These are phyloP conservation scores for Graptemys geographica DNA, from an alignment of 2,797 vertebrate species.

Conservation along the genomic window DNA sequence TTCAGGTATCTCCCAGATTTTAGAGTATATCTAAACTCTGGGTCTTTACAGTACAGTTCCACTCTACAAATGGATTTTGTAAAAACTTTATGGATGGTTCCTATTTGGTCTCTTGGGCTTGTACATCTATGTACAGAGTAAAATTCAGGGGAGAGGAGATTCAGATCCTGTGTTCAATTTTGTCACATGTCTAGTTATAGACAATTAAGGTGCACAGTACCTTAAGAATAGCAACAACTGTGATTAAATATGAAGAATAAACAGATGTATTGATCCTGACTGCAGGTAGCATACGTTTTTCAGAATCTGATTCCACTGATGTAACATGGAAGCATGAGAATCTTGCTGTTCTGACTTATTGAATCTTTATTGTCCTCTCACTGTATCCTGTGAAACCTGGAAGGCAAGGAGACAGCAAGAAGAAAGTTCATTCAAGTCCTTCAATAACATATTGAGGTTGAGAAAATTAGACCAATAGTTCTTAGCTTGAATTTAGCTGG, in stretches of 20 bases:
- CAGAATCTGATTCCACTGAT: not conserved
- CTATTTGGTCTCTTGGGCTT: not conserved
- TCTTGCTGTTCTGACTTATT: not conserved
- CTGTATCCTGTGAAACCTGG: not conserved
- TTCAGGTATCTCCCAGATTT: not conserved
- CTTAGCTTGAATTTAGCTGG: not conserved
- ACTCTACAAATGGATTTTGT: not conserved
- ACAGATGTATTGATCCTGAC: not conserved
- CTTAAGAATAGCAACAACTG: not conserved
- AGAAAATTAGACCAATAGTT: not conserved
- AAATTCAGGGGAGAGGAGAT: not conserved
- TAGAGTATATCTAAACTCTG: not conserved
- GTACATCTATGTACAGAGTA: not conserved
- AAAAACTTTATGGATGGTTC: not conserved
- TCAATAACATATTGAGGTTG: not conserved
- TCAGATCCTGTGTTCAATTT: not conserved
- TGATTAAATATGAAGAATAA: not conserved
- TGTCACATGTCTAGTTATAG: not conserved
- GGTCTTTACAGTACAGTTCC: not conserved
- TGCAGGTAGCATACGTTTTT: not conserved
- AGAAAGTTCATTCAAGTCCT: not conserved
- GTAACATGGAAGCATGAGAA: not conserved
- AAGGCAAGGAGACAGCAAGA: not conserved
- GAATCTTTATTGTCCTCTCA: not conserved
- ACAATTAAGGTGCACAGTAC: not conserved